Conservation (phyloP, 1,140 invertebrate species). For the Caenorhabditis inopinata region DNA sequence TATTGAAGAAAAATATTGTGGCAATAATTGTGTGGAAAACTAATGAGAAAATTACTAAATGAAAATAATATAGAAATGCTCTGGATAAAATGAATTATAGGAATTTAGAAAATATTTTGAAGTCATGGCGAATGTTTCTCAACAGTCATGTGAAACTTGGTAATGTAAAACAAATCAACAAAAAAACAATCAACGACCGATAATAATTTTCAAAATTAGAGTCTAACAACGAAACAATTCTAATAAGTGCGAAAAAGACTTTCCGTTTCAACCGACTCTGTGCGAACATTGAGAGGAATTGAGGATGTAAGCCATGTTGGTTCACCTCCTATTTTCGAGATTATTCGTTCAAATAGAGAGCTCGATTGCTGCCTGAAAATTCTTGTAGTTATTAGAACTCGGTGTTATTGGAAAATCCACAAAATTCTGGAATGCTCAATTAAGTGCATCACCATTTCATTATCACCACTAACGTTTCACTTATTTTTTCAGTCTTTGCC, state of each 20-base stretch:
- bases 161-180: conserved; percentile 6
- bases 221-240: not conserved
- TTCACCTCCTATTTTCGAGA: not conserved
- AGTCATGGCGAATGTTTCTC: not conserved
- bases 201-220: not conserved
- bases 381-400: no score
- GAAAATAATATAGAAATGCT: not conserved
- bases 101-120: no score
- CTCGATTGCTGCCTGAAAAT: conserved; percentile 2
- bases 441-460: no score
- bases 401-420: no score
- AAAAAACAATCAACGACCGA: not conserved
- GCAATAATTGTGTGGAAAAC: no score
- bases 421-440: no score
- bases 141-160: not conserved
- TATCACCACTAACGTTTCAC: not conserved
- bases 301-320: not conserved
- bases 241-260: not conserved
- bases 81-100: no score
- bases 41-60: not conserved
- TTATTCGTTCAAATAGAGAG: not conserved
- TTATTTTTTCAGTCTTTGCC: not conserved
- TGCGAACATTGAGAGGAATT: not conserved
- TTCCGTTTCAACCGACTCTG: not conserved
- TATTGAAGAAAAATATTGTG: no score